Percentiles rank a stretch among this genome's conserved stretches.
phyloP scores from a whole-genome alignment of 2,113 vertebrate genomes.

The Ornithorhynchus anatinus region DNA sequence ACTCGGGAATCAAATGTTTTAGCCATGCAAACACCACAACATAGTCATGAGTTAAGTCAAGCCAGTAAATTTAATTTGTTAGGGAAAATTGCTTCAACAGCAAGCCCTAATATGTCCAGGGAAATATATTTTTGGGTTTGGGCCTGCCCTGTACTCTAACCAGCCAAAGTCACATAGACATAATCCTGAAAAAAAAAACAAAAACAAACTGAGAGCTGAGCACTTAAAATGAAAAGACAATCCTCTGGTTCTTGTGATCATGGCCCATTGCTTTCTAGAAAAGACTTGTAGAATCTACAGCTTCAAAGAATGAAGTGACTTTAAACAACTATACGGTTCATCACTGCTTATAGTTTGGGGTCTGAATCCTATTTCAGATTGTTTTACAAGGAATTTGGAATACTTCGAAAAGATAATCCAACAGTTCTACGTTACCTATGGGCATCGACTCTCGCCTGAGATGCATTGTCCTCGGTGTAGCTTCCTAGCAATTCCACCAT shows the following conservation, averaged over 20 bases:
- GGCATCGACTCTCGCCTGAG: constrained; percentile 94
- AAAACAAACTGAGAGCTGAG: too few relatives aligned
- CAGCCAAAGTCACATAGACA: too few relatives aligned
- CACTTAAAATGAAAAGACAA: too few relatives aligned
- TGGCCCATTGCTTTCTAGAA: too few relatives aligned
- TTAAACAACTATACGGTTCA: too few relatives aligned
- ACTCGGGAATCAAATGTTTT: neutral
- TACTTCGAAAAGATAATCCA: neutral
- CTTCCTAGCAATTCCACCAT: constrained; percentile 98
- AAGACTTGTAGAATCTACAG: too few relatives aligned
- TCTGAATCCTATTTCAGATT: too few relatives aligned
- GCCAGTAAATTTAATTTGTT: neutral
- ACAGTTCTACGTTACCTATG: constrained; percentile 81
- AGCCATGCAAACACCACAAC: neutral
- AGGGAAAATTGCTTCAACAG: neutral
- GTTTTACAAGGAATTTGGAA: too few relatives aligned
- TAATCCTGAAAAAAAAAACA: too few relatives aligned
- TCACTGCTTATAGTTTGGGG: too few relatives aligned
- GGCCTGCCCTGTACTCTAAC: neutral
- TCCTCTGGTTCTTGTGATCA: too few relatives aligned
- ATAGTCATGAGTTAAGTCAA: neutral
- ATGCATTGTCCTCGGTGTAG: constrained; percentile 98
- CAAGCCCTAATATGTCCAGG: neutral
- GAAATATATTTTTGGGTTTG: neutral
- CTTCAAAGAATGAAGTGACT: too few relatives aligned